Conservation (phyloP, 1,140 invertebrate genomes). For the Drosophila murphyi region DNA sequence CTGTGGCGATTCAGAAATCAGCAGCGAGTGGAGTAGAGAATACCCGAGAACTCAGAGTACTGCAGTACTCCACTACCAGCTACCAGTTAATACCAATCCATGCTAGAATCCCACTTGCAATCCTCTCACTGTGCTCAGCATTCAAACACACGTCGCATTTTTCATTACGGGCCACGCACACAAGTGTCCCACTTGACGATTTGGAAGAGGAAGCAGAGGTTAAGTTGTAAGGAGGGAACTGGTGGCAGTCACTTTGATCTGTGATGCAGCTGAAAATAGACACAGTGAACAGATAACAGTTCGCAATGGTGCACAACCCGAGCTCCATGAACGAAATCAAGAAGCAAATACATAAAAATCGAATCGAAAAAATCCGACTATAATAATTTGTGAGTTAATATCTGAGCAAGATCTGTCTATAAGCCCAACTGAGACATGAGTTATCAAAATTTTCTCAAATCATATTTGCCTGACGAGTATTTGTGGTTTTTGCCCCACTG, state of each 20-base stretch:
- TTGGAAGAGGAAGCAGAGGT: neutral
- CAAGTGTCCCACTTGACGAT: conserved; percentile 66
- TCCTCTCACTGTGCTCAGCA: neutral
- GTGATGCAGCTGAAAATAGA: conserved; percentile 61
- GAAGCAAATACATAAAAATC: no score
- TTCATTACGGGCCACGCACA: conserved; percentile 67
- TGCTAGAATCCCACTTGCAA: neutral
- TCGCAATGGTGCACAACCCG: neutral
- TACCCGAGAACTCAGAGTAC: neutral
- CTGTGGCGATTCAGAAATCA: conserved; percentile 14
- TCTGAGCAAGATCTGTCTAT: no score
- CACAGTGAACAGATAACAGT: conserved; percentile 16
- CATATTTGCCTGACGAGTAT: no score
- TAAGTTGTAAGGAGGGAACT: neutral
- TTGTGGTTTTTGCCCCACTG: conserved; percentile 10
- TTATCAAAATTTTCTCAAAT: no score
- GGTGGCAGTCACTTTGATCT: conserved; percentile 63
- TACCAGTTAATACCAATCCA: neutral
- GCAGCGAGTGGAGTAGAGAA: neutral
- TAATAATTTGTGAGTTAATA: no score
- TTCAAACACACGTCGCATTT: conserved; percentile 61
- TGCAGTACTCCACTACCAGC: neutral
- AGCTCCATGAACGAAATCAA: no score
- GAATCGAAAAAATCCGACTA: no score
- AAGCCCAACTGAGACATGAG: no score